Evolutionary conservation across 2,113 vertebrate species (phyloP).

Genomic region (Campylomormyrus tamandua): DNA sequence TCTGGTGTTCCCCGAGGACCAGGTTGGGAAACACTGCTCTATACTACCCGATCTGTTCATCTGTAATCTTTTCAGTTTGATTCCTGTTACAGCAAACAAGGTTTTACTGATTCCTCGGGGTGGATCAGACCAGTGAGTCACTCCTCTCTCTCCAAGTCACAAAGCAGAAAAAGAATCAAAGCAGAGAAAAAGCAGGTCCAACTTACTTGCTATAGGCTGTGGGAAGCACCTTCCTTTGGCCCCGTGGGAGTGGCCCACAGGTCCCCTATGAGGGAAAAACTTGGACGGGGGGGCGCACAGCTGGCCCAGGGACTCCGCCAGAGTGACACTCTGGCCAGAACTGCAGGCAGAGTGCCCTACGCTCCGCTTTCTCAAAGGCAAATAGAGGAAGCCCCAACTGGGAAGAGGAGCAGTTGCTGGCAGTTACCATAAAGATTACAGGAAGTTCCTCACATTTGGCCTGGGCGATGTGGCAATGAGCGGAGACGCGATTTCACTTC

Average conservation of each 20-base stretch:
- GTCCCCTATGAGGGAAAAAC: not conserved
- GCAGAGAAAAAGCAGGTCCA: not conserved
- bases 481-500: not conserved
- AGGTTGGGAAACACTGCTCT: not conserved
- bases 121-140: not conserved
- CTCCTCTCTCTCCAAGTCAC: not conserved
- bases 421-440: not conserved
- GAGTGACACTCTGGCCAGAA: not conserved
- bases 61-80: not conserved
- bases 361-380: not conserved
- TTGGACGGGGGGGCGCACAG: not conserved
- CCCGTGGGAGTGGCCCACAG: not conserved
- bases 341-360: no score
- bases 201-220: not conserved
- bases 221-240: not conserved
- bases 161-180: not conserved
- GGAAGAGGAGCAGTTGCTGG: not conserved
- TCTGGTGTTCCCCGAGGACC: no score
- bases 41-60: not conserved
- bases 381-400: constrained; percentile 4
- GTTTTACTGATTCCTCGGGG: not conserved
- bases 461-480: not conserved
- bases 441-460: not conserved
- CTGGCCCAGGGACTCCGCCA: not conserved
- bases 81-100: not conserved